Percentiles rank a stretch among this genome's conserved stretches.
Evolutionary conservation across 2,888 invertebrate species (phyloP).

Genomic region (Synergus laeviventris): DNA sequence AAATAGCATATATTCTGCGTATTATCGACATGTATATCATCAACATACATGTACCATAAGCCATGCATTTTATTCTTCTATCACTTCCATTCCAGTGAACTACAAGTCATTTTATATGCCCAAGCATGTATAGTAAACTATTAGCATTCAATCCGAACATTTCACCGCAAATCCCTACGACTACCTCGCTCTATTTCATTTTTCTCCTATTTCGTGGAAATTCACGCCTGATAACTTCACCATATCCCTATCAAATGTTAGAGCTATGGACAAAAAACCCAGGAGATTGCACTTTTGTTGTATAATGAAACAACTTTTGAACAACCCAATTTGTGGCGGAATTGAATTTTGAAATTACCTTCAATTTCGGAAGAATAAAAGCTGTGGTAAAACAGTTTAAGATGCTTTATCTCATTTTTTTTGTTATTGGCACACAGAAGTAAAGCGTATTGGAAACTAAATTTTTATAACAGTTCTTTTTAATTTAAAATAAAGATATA

Average conservation of each 20-base stretch:
- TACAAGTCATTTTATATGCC: conserved; percentile 32
- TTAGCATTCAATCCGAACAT: conserved; percentile 40
- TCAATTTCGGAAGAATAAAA: too few relatives aligned
- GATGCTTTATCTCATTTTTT: too few relatives aligned
- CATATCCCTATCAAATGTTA: conserved; percentile 11
- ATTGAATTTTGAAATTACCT: not conserved
- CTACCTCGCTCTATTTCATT: conserved; percentile 37
- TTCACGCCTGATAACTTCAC: conserved; percentile 35
- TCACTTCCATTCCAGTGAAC: conserved; percentile 19
- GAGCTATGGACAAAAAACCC: not conserved
- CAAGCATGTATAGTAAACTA: conserved; percentile 28
- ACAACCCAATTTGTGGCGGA: not conserved
- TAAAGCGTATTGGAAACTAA: not conserved
- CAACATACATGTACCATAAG: not conserved
- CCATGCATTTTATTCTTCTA: conserved; percentile 7
- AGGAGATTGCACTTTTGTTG: not conserved
- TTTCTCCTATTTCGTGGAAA: conserved; percentile 18
- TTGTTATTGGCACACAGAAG: not conserved
- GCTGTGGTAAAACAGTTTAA: not conserved
- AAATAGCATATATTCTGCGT: not conserved
- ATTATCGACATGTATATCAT: not conserved
- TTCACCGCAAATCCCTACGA: conserved; percentile 38
- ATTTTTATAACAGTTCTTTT: not conserved
- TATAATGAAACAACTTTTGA: not conserved
- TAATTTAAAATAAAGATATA: not conserved